Evolutionary conservation across 2,113 vertebrate genomes (phyloP), one percentile per base, ranked within the genome.

Genomic region (Ciconia stormi): DNA sequence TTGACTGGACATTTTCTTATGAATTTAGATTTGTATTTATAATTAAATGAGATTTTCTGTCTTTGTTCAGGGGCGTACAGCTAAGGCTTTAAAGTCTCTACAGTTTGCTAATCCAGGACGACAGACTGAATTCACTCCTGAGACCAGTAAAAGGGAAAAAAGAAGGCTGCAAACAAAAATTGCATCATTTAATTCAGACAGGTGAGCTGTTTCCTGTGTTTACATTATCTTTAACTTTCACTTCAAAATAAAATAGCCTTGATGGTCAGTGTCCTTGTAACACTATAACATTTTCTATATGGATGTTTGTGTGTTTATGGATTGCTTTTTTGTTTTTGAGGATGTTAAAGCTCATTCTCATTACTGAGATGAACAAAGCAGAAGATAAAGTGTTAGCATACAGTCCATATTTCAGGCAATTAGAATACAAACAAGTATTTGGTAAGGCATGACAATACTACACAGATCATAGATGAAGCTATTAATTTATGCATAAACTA

Each of bases 21-120:
- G 16, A 52, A 76, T 77, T 52, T 53, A 76, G 17, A 16, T 72
- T 95, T n/a, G 18, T 91, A 29, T 93, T 83, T 59, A n/a, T 76
- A 79, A 92, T 86, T 70, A 38, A 81, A 93, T 90, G 15, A 69
- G 46, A 44, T 76, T 92, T 94, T 97, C 90, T 97, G 27, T 91
- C 50, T 97, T 94, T 93, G 34, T 97, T 91, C 85, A 99, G 98
- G 98, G 98, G 21, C 98, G 98, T 88, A 98, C 98, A 89, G 98
- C 98, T 72, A 99, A 99, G 91, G 98, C 98, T 88, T 97, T 99
- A 95, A 98, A 98, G 96, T 99, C 98, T 26, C 96, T 99, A 13
- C 98, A 99, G 80, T 99, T 99, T 97, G 89, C 98, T 95, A 99
- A 99, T 94, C 98, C 98, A 53, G 98, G 98, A 58, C 97, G 98